Conservation (phyloP, 2,113 vertebrate species). For the Pyxicephalus adspersus region DNA sequence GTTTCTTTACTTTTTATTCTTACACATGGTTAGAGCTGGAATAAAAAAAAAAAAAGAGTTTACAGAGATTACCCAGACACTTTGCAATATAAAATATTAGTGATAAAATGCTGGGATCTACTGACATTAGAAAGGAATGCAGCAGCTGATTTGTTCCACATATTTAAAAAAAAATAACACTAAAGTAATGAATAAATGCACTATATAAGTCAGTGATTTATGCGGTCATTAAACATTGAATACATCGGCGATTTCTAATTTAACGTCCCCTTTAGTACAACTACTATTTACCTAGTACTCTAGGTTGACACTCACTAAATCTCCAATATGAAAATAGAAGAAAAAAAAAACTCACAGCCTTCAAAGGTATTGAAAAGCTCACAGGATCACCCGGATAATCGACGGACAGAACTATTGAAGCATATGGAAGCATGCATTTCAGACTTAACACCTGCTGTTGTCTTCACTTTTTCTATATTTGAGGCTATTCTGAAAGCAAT, state of each 20-base stretch:
- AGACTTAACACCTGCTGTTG: too few relatives aligned
- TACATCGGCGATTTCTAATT: not conserved
- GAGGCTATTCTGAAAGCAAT: too few relatives aligned
- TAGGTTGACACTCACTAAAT: too few relatives aligned
- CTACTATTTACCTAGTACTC: too few relatives aligned
- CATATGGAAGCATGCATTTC: too few relatives aligned
- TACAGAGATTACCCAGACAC: constrained; percentile 73
- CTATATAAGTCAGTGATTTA: constrained; percentile 50
- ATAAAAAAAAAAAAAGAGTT: constrained; percentile 78
- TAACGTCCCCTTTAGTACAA: not conserved
- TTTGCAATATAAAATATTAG: constrained; percentile 70
- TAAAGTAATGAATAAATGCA: constrained; percentile 69
- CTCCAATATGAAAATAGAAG: not conserved
- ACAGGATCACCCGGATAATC: not conserved
- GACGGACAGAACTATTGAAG: too few relatives aligned
- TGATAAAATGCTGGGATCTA: constrained; percentile 74
- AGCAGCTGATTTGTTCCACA: constrained; percentile 70
- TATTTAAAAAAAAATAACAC: constrained; percentile 67
- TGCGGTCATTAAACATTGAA: constrained; percentile 5
- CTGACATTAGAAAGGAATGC: constrained; percentile 75
- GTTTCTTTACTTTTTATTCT: constrained; percentile 62
- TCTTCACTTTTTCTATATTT: too few relatives aligned
- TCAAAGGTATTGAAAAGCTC: constrained; percentile 57
- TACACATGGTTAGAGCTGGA: constrained; percentile 76
- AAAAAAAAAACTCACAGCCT: constrained; percentile 7